phyloP scores from a whole-genome alignment of 2,797 vertebrate genomes.

The Chelon labrosus region DNA sequence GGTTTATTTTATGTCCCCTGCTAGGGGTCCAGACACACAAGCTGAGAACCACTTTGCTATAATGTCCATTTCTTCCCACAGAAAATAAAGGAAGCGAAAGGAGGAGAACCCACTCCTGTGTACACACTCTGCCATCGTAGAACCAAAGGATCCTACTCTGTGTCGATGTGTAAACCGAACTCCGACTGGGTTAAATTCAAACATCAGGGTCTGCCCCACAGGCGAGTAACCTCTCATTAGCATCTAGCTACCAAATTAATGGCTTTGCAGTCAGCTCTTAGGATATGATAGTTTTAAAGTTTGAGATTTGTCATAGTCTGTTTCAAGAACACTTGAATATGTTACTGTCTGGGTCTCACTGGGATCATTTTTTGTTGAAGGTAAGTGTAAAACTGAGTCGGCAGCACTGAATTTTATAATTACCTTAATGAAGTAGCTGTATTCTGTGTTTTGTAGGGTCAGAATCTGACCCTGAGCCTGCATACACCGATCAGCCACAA shows the following conservation, averaged over 20 bases:
- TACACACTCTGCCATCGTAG: conserved; percentile 89
- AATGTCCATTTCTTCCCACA: conserved; percentile 53
- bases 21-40: background rate
- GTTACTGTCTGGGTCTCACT: too few species aligned
- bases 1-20: conserved; percentile 1
- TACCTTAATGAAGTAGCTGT: background rate
- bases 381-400: too few species aligned
- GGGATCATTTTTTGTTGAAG: too few species aligned
- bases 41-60: background rate
- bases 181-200: conserved; percentile 87
- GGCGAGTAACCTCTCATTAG: conserved; percentile 74
- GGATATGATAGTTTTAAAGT: background rate
- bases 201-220: conserved; percentile 85
- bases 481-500: too few species aligned
- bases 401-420: too few species aligned
- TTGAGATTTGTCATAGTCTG: too few species aligned
- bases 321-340: too few species aligned
- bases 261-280: background rate
- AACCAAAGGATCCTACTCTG: conserved; percentile 83
- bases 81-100: conserved; percentile 66
- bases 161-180: conserved; percentile 85
- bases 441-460: background rate
- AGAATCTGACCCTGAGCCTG: background rate
- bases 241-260: background rate
- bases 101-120: conserved; percentile 66